Conservation (phyloP, 2,888 invertebrate genomes). For the Hyles lineata region DNA sequence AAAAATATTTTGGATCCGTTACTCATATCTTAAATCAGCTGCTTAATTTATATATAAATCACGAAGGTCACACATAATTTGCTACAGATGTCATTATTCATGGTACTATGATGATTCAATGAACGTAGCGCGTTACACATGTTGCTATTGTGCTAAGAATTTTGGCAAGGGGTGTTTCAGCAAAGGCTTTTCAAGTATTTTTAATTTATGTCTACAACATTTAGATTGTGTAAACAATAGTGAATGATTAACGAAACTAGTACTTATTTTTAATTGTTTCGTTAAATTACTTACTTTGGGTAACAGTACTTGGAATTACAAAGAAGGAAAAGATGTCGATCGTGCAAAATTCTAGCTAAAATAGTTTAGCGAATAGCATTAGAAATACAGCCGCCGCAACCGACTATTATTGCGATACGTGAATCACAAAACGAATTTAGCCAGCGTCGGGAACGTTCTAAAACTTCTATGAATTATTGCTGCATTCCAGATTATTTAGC, state of each 20-base stretch:
- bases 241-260: background rate
- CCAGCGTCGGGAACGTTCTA: conserved; percentile 58
- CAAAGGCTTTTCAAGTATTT: background rate
- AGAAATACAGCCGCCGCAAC: conserved; percentile 48
- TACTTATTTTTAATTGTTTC: no score
- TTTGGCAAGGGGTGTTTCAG: background rate
- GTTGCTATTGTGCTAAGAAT: background rate
- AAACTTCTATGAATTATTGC: conserved; percentile 52
- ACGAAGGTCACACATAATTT: background rate
- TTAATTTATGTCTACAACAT: background rate
- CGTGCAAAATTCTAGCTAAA: background rate
- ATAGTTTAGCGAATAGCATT: conserved; percentile 34
- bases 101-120: conserved; percentile 26
- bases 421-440: conserved; percentile 68
- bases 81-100: background rate
- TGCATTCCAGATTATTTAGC: conserved; percentile 45
- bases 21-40: conserved; percentile 33
- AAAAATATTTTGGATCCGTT: conserved; percentile 30
- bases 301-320: background rate
- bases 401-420: conserved; percentile 60
- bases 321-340: background rate
- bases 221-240: background rate
- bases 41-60: conserved; percentile 9
- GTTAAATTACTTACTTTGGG: background rate
- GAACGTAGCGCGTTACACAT: background rate